These are phyloP conservation scores for Eupithecia subumbrata DNA, from an alignment of 2,888 invertebrate species.

Conservation along the genomic window DNA sequence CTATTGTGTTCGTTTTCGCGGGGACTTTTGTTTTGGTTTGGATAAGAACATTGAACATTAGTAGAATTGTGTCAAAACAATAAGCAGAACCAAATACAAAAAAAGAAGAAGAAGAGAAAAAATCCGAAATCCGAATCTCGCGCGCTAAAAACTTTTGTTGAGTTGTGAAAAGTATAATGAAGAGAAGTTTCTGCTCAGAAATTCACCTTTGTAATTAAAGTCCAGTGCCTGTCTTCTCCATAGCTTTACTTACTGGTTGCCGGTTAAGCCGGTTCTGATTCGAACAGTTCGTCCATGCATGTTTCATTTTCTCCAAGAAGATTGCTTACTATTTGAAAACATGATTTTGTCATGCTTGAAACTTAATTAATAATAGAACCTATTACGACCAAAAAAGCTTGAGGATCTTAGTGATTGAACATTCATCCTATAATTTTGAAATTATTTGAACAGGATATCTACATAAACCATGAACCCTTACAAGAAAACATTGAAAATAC, in stretches of 20 bases:
- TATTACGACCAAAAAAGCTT: too few relatives aligned
- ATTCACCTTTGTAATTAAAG: not conserved
- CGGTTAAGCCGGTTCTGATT: not conserved
- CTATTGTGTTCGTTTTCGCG: not conserved
- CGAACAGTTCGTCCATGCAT: not conserved
- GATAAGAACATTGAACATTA: too few relatives aligned
- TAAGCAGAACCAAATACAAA: too few relatives aligned
- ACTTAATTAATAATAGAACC: too few relatives aligned
- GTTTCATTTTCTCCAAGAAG: not conserved
- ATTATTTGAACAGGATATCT: too few relatives aligned
- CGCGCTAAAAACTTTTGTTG: not conserved
- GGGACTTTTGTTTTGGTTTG: not conserved
- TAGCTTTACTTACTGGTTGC: not conserved
- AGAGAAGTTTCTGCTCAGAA: not conserved
- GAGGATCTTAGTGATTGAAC: too few relatives aligned
- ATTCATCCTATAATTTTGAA: too few relatives aligned
- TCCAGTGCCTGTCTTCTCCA: not conserved
- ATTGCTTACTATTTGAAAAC: not conserved
- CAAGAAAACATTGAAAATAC: not conserved
- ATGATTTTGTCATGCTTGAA: not conserved
- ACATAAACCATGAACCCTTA: too few relatives aligned
- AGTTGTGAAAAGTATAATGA: not conserved
- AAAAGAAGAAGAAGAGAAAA: too few relatives aligned
- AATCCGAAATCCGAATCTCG: not conserved
- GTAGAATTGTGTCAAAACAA: too few relatives aligned